These are phyloP conservation scores for Sitodiplosis mosellana DNA, from an alignment of 1,140 invertebrate genomes.

Conservation along the genomic window DNA sequence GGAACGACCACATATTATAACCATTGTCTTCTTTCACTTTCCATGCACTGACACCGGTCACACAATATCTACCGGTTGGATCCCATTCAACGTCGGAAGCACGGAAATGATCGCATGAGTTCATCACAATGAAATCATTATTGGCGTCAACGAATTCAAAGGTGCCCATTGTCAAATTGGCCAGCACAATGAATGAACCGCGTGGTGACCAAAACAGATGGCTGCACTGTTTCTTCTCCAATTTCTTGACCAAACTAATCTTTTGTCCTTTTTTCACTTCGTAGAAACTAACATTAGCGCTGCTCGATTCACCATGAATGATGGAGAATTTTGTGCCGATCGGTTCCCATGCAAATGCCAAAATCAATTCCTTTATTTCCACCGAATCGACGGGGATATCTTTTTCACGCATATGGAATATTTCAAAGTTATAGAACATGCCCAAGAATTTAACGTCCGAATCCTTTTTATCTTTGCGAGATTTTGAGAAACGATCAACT, in stretches of 20 bases:
- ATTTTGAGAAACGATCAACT: slow-evolving; percentile 91
- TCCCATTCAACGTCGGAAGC: slow-evolving; percentile 96
- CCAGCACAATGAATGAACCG: slow-evolving; percentile 89
- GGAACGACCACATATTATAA: slow-evolving; percentile 97
- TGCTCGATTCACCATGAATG: slow-evolving; percentile 82
- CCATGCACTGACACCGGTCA: slow-evolving; percentile 87
- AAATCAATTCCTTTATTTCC: slow-evolving; percentile 82
- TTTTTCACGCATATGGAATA: slow-evolving; percentile 96
- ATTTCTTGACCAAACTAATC: slow-evolving; percentile 68
- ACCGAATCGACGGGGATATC: slow-evolving; percentile 95
- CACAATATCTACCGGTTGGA: slow-evolving; percentile 93
- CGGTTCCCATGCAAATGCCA: slow-evolving; percentile 97
- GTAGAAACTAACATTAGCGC: slow-evolving; percentile 84
- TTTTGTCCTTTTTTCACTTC: slow-evolving; percentile 78
- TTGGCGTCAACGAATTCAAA: slow-evolving; percentile 87
- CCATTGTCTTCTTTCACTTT: slow-evolving; percentile 92
- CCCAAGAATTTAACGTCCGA: slow-evolving; percentile 85
- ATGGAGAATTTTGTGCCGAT: slow-evolving; percentile 89
- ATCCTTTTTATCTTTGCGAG: slow-evolving; percentile 74
- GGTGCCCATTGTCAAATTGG: slow-evolving; percentile 67
- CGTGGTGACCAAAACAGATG: slow-evolving; percentile 92
- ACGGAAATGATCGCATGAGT: slow-evolving; percentile 78
- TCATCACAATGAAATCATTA: slow-evolving; percentile 86
- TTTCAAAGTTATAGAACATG: slow-evolving; percentile 97
- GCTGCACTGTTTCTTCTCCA: slow-evolving; percentile 83